phyloP scores from a whole-genome alignment of 2,797 vertebrate genomes.

The Sarcophilus harrisii region DNA sequence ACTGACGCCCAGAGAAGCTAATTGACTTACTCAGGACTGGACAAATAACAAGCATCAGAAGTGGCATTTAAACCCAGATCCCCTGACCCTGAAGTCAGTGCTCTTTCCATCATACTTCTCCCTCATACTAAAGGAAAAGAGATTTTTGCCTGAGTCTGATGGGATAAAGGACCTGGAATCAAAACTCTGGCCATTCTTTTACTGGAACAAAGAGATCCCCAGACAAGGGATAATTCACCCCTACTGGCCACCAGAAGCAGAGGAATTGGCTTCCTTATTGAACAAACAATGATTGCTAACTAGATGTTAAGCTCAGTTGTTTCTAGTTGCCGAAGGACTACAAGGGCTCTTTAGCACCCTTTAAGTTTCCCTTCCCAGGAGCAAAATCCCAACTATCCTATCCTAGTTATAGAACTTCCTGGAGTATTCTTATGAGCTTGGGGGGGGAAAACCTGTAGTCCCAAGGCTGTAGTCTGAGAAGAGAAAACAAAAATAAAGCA shows the following conservation, averaged over 20 bases:
- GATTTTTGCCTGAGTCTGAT: background rate
- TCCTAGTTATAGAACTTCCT: background rate
- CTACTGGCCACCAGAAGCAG: background rate
- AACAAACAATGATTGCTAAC: background rate
- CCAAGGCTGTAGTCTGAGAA: background rate
- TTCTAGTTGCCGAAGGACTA: background rate
- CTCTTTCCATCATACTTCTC: background rate
- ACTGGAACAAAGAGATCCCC: background rate
- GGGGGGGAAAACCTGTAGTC: background rate
- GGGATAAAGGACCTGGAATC: background rate
- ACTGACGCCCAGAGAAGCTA: background rate
- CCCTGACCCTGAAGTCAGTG: background rate
- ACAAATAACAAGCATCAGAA: background rate
- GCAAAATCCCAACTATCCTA: background rate
- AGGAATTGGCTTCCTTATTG: background rate
- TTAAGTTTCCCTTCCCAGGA: background rate
- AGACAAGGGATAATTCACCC: background rate
- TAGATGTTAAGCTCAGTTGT: background rate
- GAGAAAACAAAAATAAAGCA: background rate
- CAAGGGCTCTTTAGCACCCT: background rate
- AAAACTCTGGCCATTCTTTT: background rate
- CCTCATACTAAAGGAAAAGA: background rate
- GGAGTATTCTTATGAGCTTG: background rate
- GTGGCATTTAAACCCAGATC: background rate
- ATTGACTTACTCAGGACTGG: background rate